phyloP scores from a whole-genome alignment of 2,113 vertebrate species.

The Zootoca vivipara region DNA sequence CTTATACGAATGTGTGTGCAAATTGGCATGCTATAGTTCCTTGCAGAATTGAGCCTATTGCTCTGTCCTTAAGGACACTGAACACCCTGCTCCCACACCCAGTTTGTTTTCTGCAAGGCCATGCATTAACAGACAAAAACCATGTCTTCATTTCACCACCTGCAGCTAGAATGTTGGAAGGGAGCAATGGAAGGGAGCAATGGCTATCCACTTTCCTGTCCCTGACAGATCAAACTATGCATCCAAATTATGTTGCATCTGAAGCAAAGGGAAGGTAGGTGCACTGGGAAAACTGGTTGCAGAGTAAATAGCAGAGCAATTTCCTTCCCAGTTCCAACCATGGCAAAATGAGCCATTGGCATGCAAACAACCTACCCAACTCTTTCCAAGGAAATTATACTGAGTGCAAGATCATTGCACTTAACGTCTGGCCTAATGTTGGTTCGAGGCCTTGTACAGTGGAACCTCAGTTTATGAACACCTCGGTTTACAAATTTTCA shows the following conservation, averaged over 20 bases:
- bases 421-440: background rate
- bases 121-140: background rate
- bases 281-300: background rate
- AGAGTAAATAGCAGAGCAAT: background rate
- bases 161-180: background rate
- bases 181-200: background rate
- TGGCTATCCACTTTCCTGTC: background rate
- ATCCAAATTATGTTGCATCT: background rate
- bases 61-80: background rate
- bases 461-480: too few species aligned
- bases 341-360: background rate
- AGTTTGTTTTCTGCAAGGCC: background rate
- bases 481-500: too few species aligned
- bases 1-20: background rate
- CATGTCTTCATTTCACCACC: too few species aligned
- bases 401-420: too few species aligned
- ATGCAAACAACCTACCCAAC: background rate
- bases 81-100: background rate
- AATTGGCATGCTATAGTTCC: background rate
- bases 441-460: background rate
- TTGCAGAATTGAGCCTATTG: background rate
- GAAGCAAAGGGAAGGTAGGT: background rate
- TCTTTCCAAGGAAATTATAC: background rate
- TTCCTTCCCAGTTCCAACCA: background rate
- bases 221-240: background rate